Conservation (phyloP, 2,888 invertebrate genomes). For the Meiosimyza decipiens region DNA sequence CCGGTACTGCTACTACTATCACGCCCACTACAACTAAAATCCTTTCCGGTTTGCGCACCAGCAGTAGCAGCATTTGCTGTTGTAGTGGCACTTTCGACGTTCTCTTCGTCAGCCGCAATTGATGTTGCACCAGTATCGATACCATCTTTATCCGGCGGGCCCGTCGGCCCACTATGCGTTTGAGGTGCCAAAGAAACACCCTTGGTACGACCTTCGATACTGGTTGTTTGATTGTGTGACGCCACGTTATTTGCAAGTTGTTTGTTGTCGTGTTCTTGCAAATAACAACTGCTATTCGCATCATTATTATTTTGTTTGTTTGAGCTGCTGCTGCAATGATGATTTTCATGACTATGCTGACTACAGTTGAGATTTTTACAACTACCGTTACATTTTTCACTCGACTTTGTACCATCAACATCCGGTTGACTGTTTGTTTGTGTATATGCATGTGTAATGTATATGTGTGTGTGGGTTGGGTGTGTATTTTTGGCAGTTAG, state of each 20-base stretch:
- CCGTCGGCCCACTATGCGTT: conserved; percentile 68
- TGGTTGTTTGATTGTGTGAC: conserved; percentile 56
- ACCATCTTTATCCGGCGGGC: conserved; percentile 61
- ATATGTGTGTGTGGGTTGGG: conserved; percentile 1
- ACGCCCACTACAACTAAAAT: conserved; percentile 34
- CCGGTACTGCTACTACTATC: conserved; percentile 39
- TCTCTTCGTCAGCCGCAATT: conserved; percentile 26
- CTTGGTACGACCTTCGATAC: conserved; percentile 66
- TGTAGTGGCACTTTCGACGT: background rate
- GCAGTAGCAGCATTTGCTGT: conserved; percentile 12
- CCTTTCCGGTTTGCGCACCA: conserved; percentile 11
- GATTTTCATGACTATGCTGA: conserved; percentile 46
- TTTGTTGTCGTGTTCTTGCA: conserved; percentile 49
- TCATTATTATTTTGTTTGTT: conserved; percentile 43
- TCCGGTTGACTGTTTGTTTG: conserved; percentile 2
- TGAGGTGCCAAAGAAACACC: conserved; percentile 67
- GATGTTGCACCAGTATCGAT: conserved; percentile 36
- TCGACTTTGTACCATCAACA: conserved; percentile 30
- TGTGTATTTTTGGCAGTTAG: conserved; percentile 53
- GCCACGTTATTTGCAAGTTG: conserved; percentile 47
- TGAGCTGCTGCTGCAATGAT: conserved; percentile 33
- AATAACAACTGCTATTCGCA: conserved; percentile 46
- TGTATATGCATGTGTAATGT: conserved; percentile 20
- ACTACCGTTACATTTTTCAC: conserved; percentile 50
- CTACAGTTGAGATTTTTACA: conserved; percentile 58